These are phyloP conservation scores for Basileuterus tristriatus DNA, from an alignment of 2,797 vertebrate species.

Conservation along the genomic window DNA sequence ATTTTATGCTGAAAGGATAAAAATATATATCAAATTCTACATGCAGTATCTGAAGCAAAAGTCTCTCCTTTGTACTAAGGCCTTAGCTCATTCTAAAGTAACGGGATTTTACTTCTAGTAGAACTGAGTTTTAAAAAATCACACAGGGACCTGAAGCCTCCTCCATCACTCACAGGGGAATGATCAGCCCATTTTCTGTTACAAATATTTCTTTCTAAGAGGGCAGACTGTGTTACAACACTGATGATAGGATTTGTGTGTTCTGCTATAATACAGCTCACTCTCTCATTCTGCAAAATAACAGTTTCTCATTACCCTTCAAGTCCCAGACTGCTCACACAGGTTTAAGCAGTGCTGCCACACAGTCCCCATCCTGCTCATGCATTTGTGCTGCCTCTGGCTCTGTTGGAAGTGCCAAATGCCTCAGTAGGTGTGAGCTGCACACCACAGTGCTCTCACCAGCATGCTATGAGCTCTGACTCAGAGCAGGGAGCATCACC, in stretches of 20 bases:
- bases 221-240: background rate
- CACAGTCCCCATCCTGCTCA: background rate
- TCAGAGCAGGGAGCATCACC: background rate
- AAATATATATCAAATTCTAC: background rate
- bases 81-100: background rate
- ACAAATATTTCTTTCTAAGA: background rate
- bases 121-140: background rate
- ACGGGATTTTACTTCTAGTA: background rate
- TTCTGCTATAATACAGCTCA: fast-evolving
- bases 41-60: background rate
- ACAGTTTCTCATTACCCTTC: background rate
- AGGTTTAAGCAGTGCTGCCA: background rate
- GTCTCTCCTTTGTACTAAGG: background rate
- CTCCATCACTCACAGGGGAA: background rate
- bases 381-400: background rate
- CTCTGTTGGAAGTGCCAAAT: background rate
- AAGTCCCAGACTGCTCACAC: background rate
- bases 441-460: background rate
- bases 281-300: background rate
- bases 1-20: background rate
- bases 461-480: background rate
- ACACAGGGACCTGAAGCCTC: background rate
- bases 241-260: background rate
- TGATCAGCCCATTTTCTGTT: background rate
- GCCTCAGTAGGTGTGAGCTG: background rate